phyloP scores from a whole-genome alignment of 2,113 vertebrate species.

The Pimephales promelas region DNA sequence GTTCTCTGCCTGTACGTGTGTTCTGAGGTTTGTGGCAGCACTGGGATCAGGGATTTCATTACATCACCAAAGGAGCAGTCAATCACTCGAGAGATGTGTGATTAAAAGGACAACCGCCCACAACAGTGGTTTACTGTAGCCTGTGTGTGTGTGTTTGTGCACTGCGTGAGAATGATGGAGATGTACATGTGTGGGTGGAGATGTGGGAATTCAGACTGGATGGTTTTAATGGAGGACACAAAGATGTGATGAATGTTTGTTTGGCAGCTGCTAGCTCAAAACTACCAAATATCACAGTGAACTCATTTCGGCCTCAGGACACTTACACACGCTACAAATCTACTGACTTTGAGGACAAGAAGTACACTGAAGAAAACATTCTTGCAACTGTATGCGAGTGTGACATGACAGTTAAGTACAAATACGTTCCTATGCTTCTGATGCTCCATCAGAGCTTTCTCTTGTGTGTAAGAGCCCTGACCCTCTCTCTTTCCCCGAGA shows the following conservation, averaged over 20 bases:
- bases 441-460: background rate
- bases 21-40: background rate
- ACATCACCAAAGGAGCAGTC: conserved; percentile 48
- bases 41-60: conserved; percentile 27
- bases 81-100: conserved; percentile 37
- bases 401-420: background rate
- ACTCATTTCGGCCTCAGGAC: background rate
- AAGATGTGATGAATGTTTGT: background rate
- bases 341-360: background rate
- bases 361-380: background rate
- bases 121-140: conserved; percentile 12
- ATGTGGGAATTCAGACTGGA: conserved; percentile 20
- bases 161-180: conserved; percentile 28
- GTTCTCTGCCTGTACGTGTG: conserved; percentile 4
- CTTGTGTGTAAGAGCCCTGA: background rate
- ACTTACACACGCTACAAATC: background rate
- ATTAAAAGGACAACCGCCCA: conserved; percentile 44
- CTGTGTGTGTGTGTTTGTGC: background rate
- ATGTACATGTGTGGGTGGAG: conserved; percentile 27
- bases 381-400: background rate
- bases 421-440: background rate
- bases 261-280: background rate
- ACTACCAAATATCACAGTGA: background rate
- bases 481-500: background rate
- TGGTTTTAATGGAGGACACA: conserved; percentile 12